A percentile compares a stretch with the other conserved stretches of the same genome.
Evolutionary conservation across 2,113 vertebrate species (phyloP).

Genomic region (Eulemur macaco): DNA sequence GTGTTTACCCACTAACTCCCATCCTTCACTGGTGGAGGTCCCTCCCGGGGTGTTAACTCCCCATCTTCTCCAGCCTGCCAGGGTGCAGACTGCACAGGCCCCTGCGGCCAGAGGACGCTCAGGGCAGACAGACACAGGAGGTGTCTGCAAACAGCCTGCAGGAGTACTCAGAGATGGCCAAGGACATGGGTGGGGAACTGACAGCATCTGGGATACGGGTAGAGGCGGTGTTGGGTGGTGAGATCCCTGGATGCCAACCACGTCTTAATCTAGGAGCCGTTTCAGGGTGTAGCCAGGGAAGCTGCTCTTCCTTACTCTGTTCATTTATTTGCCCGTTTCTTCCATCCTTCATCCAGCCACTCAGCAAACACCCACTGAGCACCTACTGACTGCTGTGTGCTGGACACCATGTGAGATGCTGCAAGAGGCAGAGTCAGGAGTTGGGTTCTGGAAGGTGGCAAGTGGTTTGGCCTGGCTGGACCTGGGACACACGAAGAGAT

Average conservation of each 20-base stretch:
- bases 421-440: background rate
- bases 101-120: background rate
- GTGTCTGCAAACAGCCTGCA: background rate
- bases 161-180: background rate
- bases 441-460: background rate
- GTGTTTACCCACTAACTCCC: background rate
- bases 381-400: background rate
- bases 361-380: background rate
- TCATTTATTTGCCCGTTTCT: background rate
- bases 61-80: background rate
- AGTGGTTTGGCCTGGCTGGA: background rate
- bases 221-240: fast-evolving
- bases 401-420: background rate
- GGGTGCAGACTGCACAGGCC: background rate
- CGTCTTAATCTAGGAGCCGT: background rate
- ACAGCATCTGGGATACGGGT: fast-evolving
- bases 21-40: background rate
- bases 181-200: background rate
- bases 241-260: background rate
- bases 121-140: background rate
- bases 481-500: background rate
- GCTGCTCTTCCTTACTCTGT: background rate
- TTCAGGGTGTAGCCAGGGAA: background rate
- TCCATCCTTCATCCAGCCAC: background rate
- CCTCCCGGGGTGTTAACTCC: background rate